Evolutionary conservation across 1,140 invertebrate genomes (phyloP).

Genomic region (Helicoverpa zea): DNA sequence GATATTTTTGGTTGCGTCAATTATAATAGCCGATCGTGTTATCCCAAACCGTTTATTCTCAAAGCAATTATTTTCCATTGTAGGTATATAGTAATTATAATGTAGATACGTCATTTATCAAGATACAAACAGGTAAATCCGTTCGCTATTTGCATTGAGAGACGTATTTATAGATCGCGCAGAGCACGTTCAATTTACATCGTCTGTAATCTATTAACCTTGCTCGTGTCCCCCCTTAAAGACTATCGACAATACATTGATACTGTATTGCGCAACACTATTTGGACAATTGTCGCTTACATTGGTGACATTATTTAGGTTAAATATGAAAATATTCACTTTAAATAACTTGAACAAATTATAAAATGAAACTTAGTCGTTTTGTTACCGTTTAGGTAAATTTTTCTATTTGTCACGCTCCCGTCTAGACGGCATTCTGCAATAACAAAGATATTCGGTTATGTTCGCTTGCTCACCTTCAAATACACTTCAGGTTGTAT

Average conservation of each 20-base stretch:
- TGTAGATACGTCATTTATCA: constrained; percentile 18
- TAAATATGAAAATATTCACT: background rate
- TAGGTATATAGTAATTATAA: constrained; percentile 26
- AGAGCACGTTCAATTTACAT: constrained; percentile 61
- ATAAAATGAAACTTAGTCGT: constrained; percentile 2
- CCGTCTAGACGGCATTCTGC: constrained; percentile 44
- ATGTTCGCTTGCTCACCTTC: constrained; percentile 60
- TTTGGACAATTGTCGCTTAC: constrained; percentile 48
- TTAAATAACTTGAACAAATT: background rate
- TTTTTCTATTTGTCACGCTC: constrained; percentile 46
- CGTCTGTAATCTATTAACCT: constrained; percentile 71
- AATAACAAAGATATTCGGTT: constrained; percentile 46
- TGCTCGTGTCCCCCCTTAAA: constrained; percentile 56
- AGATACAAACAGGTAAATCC: constrained; percentile 49
- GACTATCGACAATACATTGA: constrained; percentile 64
- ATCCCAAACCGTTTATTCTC: constrained; percentile 22
- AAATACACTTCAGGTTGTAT: constrained; percentile 56
- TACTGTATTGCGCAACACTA: constrained; percentile 69
- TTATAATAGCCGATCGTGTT: constrained; percentile 6
- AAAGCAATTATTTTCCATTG: constrained; percentile 37
- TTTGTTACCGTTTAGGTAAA: constrained; percentile 24
- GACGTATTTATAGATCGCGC: constrained; percentile 48
- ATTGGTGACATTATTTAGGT: background rate
- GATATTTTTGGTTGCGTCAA: constrained; percentile 22
- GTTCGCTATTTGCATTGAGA: constrained; percentile 56